A percentile compares a stretch with the other conserved stretches of the same genome.
These are phyloP conservation scores for Coreius guichenoti DNA, from an alignment of 2,797 vertebrate genomes.

Conservation along the genomic window DNA sequence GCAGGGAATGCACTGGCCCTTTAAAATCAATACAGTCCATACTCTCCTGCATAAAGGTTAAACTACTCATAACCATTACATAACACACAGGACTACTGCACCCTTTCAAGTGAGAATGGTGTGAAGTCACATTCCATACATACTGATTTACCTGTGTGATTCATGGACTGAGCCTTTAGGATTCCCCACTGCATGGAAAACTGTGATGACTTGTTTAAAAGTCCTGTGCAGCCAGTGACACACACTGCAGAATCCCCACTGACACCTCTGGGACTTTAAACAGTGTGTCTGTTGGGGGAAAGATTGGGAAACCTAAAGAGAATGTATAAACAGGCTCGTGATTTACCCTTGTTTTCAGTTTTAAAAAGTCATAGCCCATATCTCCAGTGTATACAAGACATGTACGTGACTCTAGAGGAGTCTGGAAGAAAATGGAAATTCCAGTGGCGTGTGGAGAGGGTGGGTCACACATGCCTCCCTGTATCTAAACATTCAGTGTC, in stretches of 20 bases:
- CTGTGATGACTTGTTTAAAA: constrained; percentile 7
- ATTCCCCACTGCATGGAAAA: constrained; percentile 7
- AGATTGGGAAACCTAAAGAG: background rate
- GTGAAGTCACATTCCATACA: constrained; percentile 31
- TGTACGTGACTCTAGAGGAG: background rate
- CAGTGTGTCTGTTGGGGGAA: background rate
- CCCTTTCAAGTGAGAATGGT: constrained; percentile 9
- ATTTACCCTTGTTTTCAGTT: background rate
- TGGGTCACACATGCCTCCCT: constrained; percentile 11
- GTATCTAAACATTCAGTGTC: constrained; percentile 31
- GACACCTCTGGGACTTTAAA: background rate
- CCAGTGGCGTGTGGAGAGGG: constrained; percentile 39
- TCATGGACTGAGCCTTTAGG: constrained; percentile 1
- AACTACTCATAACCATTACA: constrained; percentile 3
- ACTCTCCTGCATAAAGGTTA: background rate
- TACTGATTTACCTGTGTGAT: constrained; percentile 14
- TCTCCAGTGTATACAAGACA: background rate
- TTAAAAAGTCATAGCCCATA: background rate
- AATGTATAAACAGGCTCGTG: background rate
- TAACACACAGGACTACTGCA: constrained; percentile 7
- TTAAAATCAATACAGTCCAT: background rate
- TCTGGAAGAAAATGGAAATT: constrained; percentile 39
- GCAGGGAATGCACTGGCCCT: constrained; percentile 17
- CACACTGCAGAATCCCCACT: constrained; percentile 9
- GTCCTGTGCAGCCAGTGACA: background rate